Base-by-base conservation (phyloP, 2,113 vertebrate genomes). In the Rallus limicola region DNA sequence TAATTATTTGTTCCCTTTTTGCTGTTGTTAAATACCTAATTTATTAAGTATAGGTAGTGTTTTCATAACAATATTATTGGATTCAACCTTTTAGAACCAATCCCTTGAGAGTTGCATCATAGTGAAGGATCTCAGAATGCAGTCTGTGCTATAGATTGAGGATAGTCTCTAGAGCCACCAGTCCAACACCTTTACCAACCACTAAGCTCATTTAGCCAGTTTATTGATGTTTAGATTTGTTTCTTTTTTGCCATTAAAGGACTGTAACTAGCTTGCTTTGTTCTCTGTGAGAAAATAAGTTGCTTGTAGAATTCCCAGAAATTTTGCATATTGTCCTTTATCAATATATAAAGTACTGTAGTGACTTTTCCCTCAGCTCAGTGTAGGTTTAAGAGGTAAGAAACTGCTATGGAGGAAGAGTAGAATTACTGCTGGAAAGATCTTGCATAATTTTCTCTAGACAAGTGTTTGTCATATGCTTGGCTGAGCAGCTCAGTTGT, bases 141-240 rank as follows among this genome's bases (percentile, higher is more conserved):
- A 95, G 58, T 91, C 81, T 85, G 2, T 85, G 50, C 40, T 71
- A 18, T 58, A 94, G 93, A 94, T 86, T 40, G 58, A 94, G 62
- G 33, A 67, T 53, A 62, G 85, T 90, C 60, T 90, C 77, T 76
- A 70, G 68, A 53, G 82, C 53, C 56, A 60, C 89, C 64, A 69
- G 78, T 94, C 60, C 81, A 87, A 71, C 88, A 95, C 81, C 68
- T 97, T 82, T 88, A 85, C 76, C 59, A 79, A 55, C 82, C 81
- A 59, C 62, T 96, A 78, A 88, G 50, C 48, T 96, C 44, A 64
- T 70, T 95, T 46, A 46, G 17, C 44, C 44, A 18, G 44, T 17
- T 46, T 46, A 19, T 19, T 46, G 44, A 46, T 46, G 17, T 46
- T 46, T 46, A 19, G 44, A 46, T 46, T 46, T 46, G 44, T 46